Percentiles rank a stretch among this genome's conserved stretches.
These are phyloP conservation scores for Eulemur coronatus DNA, from an alignment of 2,797 vertebrate species.

Conservation along the genomic window DNA sequence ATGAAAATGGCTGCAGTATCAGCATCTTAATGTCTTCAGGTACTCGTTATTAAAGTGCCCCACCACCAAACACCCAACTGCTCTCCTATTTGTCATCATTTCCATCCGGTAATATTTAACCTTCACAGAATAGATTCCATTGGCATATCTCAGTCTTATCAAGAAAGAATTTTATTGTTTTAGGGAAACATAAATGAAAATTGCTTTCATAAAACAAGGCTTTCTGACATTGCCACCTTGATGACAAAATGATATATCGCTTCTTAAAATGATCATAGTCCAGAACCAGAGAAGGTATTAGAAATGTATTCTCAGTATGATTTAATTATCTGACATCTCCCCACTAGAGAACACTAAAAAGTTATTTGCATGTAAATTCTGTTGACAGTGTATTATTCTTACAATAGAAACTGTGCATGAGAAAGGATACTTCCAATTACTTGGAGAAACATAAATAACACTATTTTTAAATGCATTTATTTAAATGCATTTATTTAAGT, in stretches of 20 bases:
- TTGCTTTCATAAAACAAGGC: background rate
- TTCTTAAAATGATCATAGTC: background rate
- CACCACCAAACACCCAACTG: background rate
- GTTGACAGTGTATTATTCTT: conserved; percentile 45
- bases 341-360: conserved; percentile 16
- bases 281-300: background rate
- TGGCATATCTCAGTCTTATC: background rate
- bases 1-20: too few species aligned
- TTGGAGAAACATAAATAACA: conserved; percentile 39
- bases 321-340: conserved; percentile 47
- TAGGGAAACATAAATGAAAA: conserved; percentile 22
- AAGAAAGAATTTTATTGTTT: background rate
- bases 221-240: background rate
- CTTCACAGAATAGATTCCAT: background rate
- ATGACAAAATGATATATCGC: background rate
- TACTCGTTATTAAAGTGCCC: background rate
- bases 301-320: conserved; percentile 14
- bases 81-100: background rate
- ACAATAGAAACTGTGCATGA: background rate
- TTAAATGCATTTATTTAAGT: conserved; percentile 43
- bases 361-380: conserved; percentile 57
- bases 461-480: background rate
- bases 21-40: background rate
- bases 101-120: background rate
- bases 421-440: conserved; percentile 48